These are phyloP conservation scores for Aurelia aurita DNA, from an alignment of 30 jellyfish, hydroid and myxozoan genomes.

Conservation along the genomic window DNA sequence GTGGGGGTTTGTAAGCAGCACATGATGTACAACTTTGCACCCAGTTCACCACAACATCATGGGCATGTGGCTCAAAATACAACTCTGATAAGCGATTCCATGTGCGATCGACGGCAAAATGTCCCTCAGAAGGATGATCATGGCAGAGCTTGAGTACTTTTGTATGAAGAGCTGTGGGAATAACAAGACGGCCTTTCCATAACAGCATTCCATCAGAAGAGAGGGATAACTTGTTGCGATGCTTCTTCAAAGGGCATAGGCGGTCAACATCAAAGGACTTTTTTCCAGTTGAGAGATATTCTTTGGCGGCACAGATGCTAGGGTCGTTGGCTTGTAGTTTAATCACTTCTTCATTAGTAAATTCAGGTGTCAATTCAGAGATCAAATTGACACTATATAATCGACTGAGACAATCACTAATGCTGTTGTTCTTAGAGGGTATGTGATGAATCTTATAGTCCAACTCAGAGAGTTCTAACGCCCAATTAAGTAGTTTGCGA, in stretches of 20 bases:
- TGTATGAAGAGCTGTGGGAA: not conserved
- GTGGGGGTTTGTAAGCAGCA: conserved; percentile 25
- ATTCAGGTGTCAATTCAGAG: conserved; percentile 21
- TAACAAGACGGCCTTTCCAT: conserved; percentile 9
- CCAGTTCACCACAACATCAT: conserved; percentile 29
- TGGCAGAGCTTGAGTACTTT: too few species aligned
- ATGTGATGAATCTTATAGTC: conserved; percentile 38
- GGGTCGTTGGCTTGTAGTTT: conserved; percentile 15
- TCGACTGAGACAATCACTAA: conserved; percentile 17
- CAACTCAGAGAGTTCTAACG: conserved; percentile 22
- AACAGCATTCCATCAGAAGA: conserved; percentile 12
- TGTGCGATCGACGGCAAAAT: conserved; percentile 34
- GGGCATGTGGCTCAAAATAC: conserved; percentile 34
- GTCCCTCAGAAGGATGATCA: conserved; percentile 46
- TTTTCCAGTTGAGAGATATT: not conserved
- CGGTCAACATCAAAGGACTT: not conserved
- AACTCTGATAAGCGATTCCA: conserved; percentile 25
- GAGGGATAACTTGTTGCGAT: conserved; percentile 6
- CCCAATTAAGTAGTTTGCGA: conserved; percentile 41
- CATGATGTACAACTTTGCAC: conserved; percentile 28
- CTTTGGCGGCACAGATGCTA: conserved; percentile 15
- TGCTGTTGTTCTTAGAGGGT: conserved; percentile 29
- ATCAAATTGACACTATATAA: conserved; percentile 3
- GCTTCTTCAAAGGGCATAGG: not conserved
- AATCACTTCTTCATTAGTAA: conserved; percentile 9